Percentiles rank a stretch among this genome's conserved stretches.
Evolutionary conservation across 2,113 vertebrate genomes (phyloP).

Genomic region (Suncus etruscus): DNA sequence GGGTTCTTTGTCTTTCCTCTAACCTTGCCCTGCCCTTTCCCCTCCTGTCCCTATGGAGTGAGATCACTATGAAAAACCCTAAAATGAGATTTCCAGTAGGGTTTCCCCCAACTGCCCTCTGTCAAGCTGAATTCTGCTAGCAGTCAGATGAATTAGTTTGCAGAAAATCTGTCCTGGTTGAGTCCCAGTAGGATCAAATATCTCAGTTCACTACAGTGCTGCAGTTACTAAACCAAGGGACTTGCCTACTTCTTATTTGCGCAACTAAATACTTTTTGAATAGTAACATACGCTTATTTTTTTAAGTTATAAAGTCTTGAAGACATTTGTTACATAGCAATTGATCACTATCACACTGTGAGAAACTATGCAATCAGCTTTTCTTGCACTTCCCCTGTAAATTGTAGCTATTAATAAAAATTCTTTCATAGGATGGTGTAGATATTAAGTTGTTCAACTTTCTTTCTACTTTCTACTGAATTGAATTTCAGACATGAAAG

Average conservation of each 20-base stretch:
- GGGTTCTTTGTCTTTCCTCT: neutral
- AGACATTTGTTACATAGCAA: neutral
- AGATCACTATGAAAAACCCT: neutral
- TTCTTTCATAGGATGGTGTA: neutral
- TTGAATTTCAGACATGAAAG: too few species aligned
- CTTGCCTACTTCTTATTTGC: neutral
- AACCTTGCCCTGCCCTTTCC: neutral
- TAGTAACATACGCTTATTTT: neutral
- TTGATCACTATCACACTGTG: neutral
- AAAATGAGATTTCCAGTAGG: rapidly evolving
- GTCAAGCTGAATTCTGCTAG: neutral
- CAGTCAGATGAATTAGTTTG: too few species aligned
- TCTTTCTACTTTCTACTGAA: too few species aligned
- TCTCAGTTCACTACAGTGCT: neutral
- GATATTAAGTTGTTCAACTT: neutral
- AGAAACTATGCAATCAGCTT: neutral
- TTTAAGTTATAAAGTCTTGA: neutral
- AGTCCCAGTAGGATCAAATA: neutral
- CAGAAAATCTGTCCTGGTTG: too few species aligned
- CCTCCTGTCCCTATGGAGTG: neutral
- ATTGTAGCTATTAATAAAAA: too few species aligned
- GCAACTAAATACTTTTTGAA: neutral
- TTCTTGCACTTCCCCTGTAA: neutral
- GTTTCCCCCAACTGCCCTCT: too few species aligned
- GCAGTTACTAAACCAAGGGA: neutral